A percentile compares a stretch with the other conserved stretches of the same genome.
Evolutionary conservation across 2,888 invertebrate species (phyloP).

Genomic region (Eristalinus aeneus): DNA sequence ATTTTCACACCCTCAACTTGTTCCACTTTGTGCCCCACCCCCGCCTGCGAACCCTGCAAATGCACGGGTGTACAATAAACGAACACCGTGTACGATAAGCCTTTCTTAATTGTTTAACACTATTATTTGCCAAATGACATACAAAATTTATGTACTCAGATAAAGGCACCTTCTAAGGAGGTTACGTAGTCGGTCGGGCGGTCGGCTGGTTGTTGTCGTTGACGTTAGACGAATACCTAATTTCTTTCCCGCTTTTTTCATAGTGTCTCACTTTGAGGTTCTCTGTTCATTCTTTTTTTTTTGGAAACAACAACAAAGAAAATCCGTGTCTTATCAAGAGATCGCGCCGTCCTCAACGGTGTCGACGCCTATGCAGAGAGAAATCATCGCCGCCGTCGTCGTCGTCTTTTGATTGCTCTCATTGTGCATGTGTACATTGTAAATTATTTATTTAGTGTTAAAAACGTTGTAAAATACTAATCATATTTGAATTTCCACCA

Average conservation of each 20-base stretch:
- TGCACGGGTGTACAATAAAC: conserved; percentile 53
- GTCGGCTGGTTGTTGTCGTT: background rate
- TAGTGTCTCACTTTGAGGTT: background rate
- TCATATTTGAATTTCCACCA: conserved; percentile 66
- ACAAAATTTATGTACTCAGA: conserved; percentile 72
- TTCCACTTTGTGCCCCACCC: conserved; percentile 38
- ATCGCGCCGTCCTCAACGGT: conserved; percentile 28
- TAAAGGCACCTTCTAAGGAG: conserved; percentile 65
- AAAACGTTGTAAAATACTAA: conserved; percentile 70
- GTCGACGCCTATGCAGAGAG: background rate
- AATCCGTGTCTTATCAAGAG: conserved; percentile 53
- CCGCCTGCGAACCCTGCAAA: conserved; percentile 9
- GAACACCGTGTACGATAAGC: conserved; percentile 68
- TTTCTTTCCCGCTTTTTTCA: conserved; percentile 46
- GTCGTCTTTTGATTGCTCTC: conserved; percentile 46
- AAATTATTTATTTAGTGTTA: conserved; percentile 71
- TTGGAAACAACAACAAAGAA: background rate
- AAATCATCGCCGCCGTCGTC: background rate
- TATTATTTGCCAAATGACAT: conserved; percentile 74
- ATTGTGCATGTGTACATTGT: conserved; percentile 57
- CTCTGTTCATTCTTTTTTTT: conserved; percentile 5
- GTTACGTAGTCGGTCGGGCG: conserved; percentile 28
- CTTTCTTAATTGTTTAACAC: conserved; percentile 72
- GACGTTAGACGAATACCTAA: conserved; percentile 56
- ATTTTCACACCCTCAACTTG: conserved; percentile 68